These are phyloP conservation scores for Paedocypris sp. DNA, from an alignment of 2,113 vertebrate genomes.

Conservation along the genomic window DNA sequence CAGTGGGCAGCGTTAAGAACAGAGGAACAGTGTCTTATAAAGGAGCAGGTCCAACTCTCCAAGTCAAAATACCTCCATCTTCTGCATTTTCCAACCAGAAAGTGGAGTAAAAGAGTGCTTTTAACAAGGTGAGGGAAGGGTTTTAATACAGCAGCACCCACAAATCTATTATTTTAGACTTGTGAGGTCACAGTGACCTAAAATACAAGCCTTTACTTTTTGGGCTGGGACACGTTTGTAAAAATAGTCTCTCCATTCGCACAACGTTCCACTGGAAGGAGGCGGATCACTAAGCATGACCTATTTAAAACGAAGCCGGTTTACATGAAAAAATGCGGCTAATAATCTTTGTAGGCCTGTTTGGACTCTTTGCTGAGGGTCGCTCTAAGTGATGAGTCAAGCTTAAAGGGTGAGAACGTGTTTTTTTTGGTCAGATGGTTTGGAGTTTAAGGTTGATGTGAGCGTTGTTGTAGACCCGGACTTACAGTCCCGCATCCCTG, in stretches of 20 bases:
- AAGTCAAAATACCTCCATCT: neutral
- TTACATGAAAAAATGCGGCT: no score
- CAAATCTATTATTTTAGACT: constrained; percentile 3
- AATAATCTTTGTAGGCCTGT: no score
- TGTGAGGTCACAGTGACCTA: constrained; percentile 18
- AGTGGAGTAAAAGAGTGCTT: constrained; percentile 13
- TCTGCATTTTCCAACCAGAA: neutral
- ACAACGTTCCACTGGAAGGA: constrained; percentile 4
- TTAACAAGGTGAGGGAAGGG: constrained; percentile 10
- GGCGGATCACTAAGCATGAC: constrained; percentile 16
- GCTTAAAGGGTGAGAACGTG: no score
- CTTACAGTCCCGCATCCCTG: no score
- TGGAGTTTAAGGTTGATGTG: no score
- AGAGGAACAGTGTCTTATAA: no score
- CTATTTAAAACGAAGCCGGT: constrained; percentile 22
- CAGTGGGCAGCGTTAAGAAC: no score
- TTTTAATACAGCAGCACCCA: constrained; percentile 9
- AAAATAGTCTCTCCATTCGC: constrained; percentile 23
- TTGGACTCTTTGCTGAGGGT: no score
- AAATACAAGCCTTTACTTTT: constrained; percentile 20
- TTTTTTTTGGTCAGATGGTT: no score
- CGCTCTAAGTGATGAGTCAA: no score
- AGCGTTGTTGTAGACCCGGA: no score
- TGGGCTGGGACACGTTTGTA: constrained; percentile 12
- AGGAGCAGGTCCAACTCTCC: no score